These are phyloP conservation scores for Octopus sinensis DNA, from an alignment of 1,140 invertebrate species.

Conservation along the genomic window DNA sequence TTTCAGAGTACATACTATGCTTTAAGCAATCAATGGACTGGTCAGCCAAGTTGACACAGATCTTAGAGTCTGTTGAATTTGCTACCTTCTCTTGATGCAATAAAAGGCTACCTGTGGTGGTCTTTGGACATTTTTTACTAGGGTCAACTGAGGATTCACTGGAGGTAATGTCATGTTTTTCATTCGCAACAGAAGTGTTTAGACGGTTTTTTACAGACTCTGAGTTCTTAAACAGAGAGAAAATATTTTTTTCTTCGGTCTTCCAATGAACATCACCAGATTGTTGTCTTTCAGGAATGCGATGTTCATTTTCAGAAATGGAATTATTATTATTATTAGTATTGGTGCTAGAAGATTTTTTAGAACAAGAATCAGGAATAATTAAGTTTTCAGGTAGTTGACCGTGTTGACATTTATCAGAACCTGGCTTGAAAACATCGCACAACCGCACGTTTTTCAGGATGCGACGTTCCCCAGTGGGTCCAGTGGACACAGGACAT, in stretches of 20 bases:
- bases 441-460: not conserved
- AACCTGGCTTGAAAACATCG: slow-evolving; percentile 7
- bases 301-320: not conserved
- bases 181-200: not conserved
- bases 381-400: not conserved
- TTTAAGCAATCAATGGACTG: not conserved
- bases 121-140: not conserved
- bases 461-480: not conserved
- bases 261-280: not conserved
- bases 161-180: not conserved
- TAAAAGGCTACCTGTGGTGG: too few species aligned
- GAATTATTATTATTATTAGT: not conserved
- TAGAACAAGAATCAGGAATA: not conserved
- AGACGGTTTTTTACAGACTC: not conserved
- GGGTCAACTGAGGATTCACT: not conserved
- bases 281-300: not conserved
- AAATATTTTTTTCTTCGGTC: not conserved
- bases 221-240: not conserved
- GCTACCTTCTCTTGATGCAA: not conserved
- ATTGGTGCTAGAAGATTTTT: not conserved
- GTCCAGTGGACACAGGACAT: not conserved
- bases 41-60: not conserved
- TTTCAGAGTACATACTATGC: not conserved
- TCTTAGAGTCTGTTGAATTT: not conserved
- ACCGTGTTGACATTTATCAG: not conserved